Percentiles rank a stretch among this genome's conserved stretches.
Conservation (phyloP, 2,113 vertebrate genomes). For the Sinosuthora webbiana region DNA sequence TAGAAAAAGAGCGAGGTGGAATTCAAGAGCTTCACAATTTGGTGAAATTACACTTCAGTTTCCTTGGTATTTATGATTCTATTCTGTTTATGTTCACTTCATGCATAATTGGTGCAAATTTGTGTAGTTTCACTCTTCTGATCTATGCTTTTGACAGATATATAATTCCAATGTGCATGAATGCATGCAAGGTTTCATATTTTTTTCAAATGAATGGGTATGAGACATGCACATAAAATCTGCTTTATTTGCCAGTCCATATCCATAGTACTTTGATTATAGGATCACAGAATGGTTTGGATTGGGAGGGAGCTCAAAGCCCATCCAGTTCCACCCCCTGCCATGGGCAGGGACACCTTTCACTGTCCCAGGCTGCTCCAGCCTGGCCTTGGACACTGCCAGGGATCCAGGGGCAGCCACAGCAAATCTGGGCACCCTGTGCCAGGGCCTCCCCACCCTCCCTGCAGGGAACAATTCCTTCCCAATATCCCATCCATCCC, state of each 20-base stretch:
- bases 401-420: background rate
- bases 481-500: background rate
- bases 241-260: background rate
- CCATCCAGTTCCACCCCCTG: fast-evolving
- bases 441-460: background rate
- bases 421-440: background rate
- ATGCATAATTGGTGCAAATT: background rate
- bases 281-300: background rate
- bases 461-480: fast-evolving
- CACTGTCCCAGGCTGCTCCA: background rate
- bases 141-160: background rate
- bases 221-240: background rate
- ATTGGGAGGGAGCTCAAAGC: fast-evolving
- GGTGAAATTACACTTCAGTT: background rate
- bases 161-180: background rate
- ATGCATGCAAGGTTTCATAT: background rate
- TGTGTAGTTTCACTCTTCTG: background rate
- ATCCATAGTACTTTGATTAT: background rate
- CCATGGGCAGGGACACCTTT: background rate
- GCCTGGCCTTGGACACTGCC: background rate
- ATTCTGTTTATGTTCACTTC: background rate
- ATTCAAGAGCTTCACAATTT: background rate
- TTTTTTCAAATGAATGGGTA: background rate
- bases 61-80: background rate
- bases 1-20: background rate